Evolutionary conservation across 2,797 vertebrate species (phyloP), one percentile per base, ranked within the genome.

Genomic region (Ispidina picta): DNA sequence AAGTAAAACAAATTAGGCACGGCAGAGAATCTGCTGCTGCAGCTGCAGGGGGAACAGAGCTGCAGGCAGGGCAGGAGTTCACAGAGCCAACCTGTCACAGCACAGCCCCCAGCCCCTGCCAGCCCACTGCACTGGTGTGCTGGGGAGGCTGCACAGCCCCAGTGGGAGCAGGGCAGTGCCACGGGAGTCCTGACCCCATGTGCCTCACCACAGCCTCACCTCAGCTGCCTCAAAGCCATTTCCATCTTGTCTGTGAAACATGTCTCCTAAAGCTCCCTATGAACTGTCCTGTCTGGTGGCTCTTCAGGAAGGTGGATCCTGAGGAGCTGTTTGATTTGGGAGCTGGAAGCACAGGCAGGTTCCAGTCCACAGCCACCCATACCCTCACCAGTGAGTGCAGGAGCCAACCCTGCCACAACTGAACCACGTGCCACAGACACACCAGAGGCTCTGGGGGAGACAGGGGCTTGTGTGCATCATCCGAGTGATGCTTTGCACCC

Each of bases 391-490:
- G 37, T 2, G 6, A 82, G 56, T 64, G 29, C 33, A 60, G 54
- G 63, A 81, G 49, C 60, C 18, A 70, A 70, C 28, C 43, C 23
- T 69, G 39, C 25, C 21, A 37, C 29, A 31, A 48, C 29, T 69
- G 90, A 91, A 79, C 10, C 23, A 56, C 2, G 0, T 20, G 31
- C 14, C 22, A 37, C 66, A 49, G 6, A 13, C 28, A 55, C 21
- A n/a, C 39, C 15, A 18, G 10, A 54, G 26, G 29, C 28, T 66
- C 80, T 31, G 64, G 66, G 69, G 51, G 80, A 69, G 62, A 77
- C 15, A 55, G 13, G 2, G 6, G 7, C 9, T 9, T 28, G 9
- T 31, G 13, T 74, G 55, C 21, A 71, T 35, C 0, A 1, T 9
- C 18, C 35, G 2, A 17, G 6, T 22, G n/a, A 56, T 56, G 54